These are phyloP conservation scores for Gymnobelideus leadbeateri DNA, from an alignment of 2,113 vertebrate species.

Conservation along the genomic window DNA sequence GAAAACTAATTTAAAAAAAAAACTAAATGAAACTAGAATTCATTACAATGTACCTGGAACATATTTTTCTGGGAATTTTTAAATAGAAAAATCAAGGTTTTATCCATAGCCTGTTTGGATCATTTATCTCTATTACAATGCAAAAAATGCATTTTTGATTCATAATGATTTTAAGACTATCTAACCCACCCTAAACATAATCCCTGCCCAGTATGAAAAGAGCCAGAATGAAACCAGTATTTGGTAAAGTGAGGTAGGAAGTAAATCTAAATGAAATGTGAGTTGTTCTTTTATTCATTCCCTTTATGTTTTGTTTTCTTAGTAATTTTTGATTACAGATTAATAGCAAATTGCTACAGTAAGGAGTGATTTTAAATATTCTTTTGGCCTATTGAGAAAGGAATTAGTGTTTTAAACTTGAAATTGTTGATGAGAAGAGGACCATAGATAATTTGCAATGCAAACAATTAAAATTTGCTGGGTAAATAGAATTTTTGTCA, in stretches of 20 bases:
- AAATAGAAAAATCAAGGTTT: not conserved
- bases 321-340: not conserved
- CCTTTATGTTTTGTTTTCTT: not conserved
- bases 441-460: not conserved
- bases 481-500: not conserved
- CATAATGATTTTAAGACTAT: slow-evolving; percentile 2
- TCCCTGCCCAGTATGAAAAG: not conserved
- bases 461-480: not conserved
- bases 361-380: not conserved
- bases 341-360: not conserved
- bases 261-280: not conserved
- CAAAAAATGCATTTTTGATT: not conserved
- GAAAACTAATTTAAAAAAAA: not conserved
- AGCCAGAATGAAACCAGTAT: not conserved
- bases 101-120: not conserved
- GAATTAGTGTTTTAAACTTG: not conserved
- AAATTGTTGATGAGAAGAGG: not conserved
- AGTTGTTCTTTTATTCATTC: not conserved
- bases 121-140: not conserved
- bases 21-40: slow-evolving; percentile 22
- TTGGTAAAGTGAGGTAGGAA: not conserved
- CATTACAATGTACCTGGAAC: not conserved
- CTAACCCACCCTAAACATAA: not conserved
- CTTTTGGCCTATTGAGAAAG: not conserved
- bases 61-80: not conserved